phyloP scores from a whole-genome alignment of 2,888 invertebrate genomes.

The Chelonus formosanus region DNA sequence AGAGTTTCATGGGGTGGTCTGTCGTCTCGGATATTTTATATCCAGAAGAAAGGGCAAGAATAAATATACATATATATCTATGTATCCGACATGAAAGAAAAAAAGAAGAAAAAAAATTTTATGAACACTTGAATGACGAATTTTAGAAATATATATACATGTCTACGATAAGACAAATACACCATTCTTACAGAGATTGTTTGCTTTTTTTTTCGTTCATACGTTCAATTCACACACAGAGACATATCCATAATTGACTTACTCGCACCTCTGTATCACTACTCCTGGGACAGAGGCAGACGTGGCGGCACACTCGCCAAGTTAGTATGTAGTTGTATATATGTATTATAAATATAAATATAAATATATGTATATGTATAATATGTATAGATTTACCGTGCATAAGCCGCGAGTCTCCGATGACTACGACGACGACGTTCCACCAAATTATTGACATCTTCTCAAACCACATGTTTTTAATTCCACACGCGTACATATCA shows the following conservation, averaged over 20 bases:
- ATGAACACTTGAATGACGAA: slow-evolving; percentile 22
- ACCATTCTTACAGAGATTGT: slow-evolving; percentile 26
- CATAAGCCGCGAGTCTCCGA: slow-evolving; percentile 31
- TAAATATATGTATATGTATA: slow-evolving; percentile 14
- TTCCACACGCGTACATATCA: slow-evolving; percentile 20
- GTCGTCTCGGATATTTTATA: neutral
- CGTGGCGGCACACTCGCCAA: slow-evolving; percentile 29
- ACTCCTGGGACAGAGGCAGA: slow-evolving; percentile 24
- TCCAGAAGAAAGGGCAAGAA: neutral
- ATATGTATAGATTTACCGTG: slow-evolving; percentile 36
- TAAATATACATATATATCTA: slow-evolving; percentile 25
- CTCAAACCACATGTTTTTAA: slow-evolving; percentile 30
- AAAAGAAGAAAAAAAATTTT: slow-evolving; percentile 10
- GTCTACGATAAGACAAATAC: slow-evolving; percentile 1
- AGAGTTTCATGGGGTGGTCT: slow-evolving; percentile 14
- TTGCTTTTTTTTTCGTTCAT: slow-evolving; percentile 1
- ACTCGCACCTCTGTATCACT: slow-evolving; percentile 15
- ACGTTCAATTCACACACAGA: slow-evolving; percentile 16
- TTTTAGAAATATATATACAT: slow-evolving; percentile 7
- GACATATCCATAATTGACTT: slow-evolving; percentile 6
- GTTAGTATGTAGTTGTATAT: slow-evolving; percentile 7
- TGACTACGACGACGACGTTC: slow-evolving; percentile 36
- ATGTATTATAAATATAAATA: neutral
- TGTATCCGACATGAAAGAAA: neutral
- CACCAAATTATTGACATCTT: slow-evolving; percentile 57